Conservation (phyloP, 2,797 vertebrate species). For the Cyclopterus lumpus region DNA sequence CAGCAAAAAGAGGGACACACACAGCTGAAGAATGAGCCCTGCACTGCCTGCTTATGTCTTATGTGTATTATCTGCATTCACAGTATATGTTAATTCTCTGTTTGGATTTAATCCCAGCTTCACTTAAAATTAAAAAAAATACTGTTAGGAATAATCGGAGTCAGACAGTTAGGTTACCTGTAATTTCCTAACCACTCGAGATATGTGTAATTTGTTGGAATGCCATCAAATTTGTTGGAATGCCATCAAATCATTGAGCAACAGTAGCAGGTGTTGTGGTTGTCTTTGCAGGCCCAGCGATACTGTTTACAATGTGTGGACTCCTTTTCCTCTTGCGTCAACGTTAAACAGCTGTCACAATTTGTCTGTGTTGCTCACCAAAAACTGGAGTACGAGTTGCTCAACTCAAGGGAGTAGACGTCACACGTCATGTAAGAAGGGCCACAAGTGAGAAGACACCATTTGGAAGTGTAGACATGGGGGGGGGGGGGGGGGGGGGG, state of each 20-base stretch:
- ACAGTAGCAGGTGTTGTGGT: constrained; percentile 54
- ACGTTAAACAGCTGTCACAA: constrained; percentile 64
- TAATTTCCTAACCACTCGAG: not conserved
- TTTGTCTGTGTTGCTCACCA: constrained; percentile 37
- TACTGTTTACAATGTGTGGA: constrained; percentile 53
- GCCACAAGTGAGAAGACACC: constrained; percentile 51
- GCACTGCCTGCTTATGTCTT: not conserved
- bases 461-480: constrained; percentile 40
- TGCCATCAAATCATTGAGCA: constrained; percentile 42
- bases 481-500: constrained; percentile 22
- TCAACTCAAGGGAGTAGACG: constrained; percentile 17
- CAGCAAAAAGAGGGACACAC: constrained; percentile 32
- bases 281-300: constrained; percentile 5
- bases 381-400: constrained; percentile 33
- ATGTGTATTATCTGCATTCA: not conserved
- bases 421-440: constrained; percentile 27
- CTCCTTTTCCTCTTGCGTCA: constrained; percentile 45
- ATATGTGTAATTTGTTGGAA: not conserved
- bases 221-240: not conserved
- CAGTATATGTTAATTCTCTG: constrained; percentile 8
- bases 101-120: constrained; percentile 5
- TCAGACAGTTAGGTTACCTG: not conserved
- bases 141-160: not conserved
- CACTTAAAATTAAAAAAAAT: not conserved
- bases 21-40: constrained; percentile 45